Evolutionary conservation across 2,888 invertebrate genomes (phyloP).

Genomic region (Quadroppia sp.): DNA sequence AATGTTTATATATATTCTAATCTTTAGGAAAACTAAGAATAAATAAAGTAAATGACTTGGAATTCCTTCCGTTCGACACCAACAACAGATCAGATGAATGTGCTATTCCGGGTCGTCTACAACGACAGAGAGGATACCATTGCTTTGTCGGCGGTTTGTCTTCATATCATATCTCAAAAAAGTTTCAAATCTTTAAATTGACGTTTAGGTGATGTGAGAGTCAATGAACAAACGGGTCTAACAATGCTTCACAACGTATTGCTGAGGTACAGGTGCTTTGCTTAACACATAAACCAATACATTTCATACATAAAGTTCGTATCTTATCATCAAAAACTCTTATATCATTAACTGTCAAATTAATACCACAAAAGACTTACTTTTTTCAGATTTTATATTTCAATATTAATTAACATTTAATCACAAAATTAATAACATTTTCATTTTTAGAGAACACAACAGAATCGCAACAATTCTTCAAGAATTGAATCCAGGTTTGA

Average conservation of each 20-base stretch:
- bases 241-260: conserved; percentile 22
- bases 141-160: conserved; percentile 42
- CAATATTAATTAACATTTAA: no score
- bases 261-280: conserved; percentile 24
- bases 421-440: no score
- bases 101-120: conserved; percentile 41
- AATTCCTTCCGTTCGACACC: conserved; percentile 45
- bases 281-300: conserved; percentile 34
- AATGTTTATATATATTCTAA: background rate
- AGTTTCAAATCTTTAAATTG: background rate
- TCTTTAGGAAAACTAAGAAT: conserved; percentile 35
- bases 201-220: conserved; percentile 41
- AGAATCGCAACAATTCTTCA: conserved; percentile 45
- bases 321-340: no score
- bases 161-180: background rate
- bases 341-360: no score
- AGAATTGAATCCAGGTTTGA: conserved; percentile 43
- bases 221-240: conserved; percentile 45
- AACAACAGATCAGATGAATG: conserved; percentile 45
- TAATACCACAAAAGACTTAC: no score
- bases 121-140: conserved; percentile 24
- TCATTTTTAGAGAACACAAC: conserved; percentile 46
- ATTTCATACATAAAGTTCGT: no score
- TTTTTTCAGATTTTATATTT: no score
- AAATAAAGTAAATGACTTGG: conserved; percentile 43